These are phyloP conservation scores for Julus scanicus DNA, from an alignment of 2,888 invertebrate genomes.

Conservation along the genomic window DNA sequence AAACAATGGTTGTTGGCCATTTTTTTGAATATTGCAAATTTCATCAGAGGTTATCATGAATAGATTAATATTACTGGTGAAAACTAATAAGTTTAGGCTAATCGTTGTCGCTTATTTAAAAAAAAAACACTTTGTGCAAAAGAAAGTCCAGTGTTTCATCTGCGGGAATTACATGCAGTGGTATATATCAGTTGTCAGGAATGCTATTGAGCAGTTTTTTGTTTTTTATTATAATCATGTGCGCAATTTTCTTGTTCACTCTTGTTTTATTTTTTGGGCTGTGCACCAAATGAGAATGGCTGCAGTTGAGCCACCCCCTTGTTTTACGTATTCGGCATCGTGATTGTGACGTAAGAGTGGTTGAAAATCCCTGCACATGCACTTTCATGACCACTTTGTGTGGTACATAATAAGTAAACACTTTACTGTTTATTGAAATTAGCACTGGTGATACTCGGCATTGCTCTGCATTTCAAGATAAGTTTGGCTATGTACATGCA, in stretches of 20 bases:
- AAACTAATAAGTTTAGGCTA: background rate
- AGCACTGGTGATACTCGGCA: background rate
- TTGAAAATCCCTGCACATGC: background rate
- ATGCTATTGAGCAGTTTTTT: background rate
- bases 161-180: slow-evolving; percentile 34
- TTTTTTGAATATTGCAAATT: background rate
- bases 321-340: slow-evolving; percentile 9
- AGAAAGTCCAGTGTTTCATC: background rate
- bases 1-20: background rate
- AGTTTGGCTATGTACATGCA: background rate
- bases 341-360: background rate
- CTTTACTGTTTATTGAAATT: background rate
- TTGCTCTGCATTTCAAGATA: background rate
- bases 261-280: background rate
- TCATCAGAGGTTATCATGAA: background rate
- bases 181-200: slow-evolving; percentile 27
- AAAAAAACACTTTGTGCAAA: background rate
- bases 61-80: background rate
- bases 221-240: background rate
- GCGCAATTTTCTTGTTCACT: slow-evolving; percentile 4
- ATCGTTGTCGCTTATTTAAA: background rate
- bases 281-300: slow-evolving; percentile 31
- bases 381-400: background rate
- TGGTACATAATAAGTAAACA: background rate
- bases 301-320: background rate